Evolutionary conservation across 1,140 invertebrate species (phyloP).

Genomic region (Nebria ingens): DNA sequence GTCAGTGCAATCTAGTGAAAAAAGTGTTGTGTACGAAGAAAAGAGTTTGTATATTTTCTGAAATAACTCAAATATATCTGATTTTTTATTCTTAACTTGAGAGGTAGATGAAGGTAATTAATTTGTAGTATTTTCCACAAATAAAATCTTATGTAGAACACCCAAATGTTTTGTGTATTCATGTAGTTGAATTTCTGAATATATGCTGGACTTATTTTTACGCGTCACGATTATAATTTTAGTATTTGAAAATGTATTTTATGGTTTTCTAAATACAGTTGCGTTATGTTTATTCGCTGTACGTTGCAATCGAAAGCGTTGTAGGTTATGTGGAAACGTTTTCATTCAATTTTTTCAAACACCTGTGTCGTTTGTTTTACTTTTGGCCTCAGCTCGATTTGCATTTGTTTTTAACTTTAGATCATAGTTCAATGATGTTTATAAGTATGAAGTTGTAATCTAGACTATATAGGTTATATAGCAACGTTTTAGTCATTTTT

Average conservation of each 20-base stretch:
- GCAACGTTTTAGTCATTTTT: no score
- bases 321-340: not conserved
- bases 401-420: no score
- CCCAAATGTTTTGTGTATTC: not conserved
- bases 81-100: conserved; percentile 1
- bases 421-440: no score
- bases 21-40: conserved; percentile 9
- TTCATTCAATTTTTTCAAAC: not conserved
- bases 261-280: not conserved
- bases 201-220: not conserved
- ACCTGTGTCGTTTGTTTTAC: not conserved
- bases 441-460: no score
- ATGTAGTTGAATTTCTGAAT: not conserved
- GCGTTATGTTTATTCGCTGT: not conserved
- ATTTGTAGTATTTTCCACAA: not conserved
- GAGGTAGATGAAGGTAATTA: conserved; percentile 4
- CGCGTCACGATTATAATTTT: conserved; percentile 1
- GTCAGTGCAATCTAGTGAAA: conserved; percentile 6
- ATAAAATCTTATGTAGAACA: not conserved
- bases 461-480: no score
- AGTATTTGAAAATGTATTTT: not conserved
- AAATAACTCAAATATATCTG: not conserved
- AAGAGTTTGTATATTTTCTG: conserved; percentile 4
- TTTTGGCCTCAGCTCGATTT: no score
- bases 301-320: not conserved